A percentile compares a stretch with the other conserved stretches of the same genome.
Evolutionary conservation across 2,888 invertebrate species (phyloP).

Genomic region (Drosophila atroscutellata): DNA sequence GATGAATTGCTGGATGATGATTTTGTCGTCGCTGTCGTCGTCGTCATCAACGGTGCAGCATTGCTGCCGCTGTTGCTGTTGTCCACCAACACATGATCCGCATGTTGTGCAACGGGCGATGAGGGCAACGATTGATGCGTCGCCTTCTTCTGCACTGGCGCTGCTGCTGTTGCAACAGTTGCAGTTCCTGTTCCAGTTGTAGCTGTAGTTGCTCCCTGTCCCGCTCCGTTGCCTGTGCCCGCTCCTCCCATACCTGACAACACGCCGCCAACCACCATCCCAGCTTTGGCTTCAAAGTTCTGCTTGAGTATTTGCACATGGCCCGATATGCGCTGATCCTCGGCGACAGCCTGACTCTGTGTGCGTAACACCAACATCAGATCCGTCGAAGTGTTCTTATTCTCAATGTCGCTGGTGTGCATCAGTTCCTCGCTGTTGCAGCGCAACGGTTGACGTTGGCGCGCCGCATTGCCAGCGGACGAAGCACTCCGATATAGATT

Average conservation of each 20-base stretch:
- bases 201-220: background rate
- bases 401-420: slow-evolving; percentile 82
- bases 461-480: slow-evolving; percentile 75
- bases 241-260: slow-evolving; percentile 16
- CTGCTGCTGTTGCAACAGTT: slow-evolving; percentile 4
- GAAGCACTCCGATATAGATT: slow-evolving; percentile 82
- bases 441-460: slow-evolving; percentile 81
- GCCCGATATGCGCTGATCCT: slow-evolving; percentile 86
- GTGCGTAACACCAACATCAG: slow-evolving; percentile 64
- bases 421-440: slow-evolving; percentile 85
- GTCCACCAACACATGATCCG: slow-evolving; percentile 71
- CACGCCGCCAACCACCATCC: slow-evolving; percentile 45
- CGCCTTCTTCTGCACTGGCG: slow-evolving; percentile 79
- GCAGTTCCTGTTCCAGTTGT: background rate
- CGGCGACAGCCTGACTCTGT: slow-evolving; percentile 70
- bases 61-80: slow-evolving; percentile 14
- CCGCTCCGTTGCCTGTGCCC: slow-evolving; percentile 11
- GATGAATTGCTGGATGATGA: slow-evolving; percentile 60
- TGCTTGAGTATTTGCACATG: slow-evolving; percentile 94
- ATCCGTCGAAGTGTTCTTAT: slow-evolving; percentile 67
- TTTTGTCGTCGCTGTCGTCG: slow-evolving; percentile 27
- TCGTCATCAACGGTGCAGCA: slow-evolving; percentile 26
- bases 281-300: slow-evolving; percentile 93
- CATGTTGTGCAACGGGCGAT: slow-evolving; percentile 87
- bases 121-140: slow-evolving; percentile 87